Evolutionary conservation across 2,797 vertebrate genomes (phyloP).

Genomic region (Myotis findleyi): DNA sequence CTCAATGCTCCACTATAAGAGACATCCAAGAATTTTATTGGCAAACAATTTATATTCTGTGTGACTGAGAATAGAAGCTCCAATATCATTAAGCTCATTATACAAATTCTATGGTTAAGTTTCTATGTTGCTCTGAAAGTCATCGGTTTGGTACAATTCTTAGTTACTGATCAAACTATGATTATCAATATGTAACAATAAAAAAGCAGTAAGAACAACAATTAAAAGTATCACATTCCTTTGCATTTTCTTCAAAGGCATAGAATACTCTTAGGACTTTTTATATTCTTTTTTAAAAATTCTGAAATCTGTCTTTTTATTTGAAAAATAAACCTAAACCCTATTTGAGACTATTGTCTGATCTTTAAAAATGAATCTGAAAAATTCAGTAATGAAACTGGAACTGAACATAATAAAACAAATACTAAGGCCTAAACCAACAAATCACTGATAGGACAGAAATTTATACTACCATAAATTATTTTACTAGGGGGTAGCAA

Average conservation of each 20-base stretch:
- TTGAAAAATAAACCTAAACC: conserved; percentile 47
- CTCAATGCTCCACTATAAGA: conserved; percentile 43
- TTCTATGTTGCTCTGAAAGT: background rate
- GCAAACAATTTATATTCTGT: conserved; percentile 67
- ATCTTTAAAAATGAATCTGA: conserved; percentile 49
- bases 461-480: conserved; percentile 1
- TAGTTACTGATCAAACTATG: conserved; percentile 29
- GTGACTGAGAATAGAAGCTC: conserved; percentile 48
- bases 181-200: conserved; percentile 53
- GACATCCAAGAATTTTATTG: conserved; percentile 66
- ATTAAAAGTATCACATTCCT: conserved; percentile 40
- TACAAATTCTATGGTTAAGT: conserved; percentile 53
- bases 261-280: background rate
- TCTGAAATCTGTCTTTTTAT: conserved; percentile 39
- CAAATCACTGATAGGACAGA: background rate
- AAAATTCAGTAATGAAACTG: conserved; percentile 49
- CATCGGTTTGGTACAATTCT: conserved; percentile 37
- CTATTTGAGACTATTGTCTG: background rate
- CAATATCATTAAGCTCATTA: conserved; percentile 43
- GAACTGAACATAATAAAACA: conserved; percentile 56
- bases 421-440: background rate
- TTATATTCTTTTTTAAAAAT: conserved; percentile 51
- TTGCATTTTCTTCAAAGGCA: background rate
- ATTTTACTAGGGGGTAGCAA: conserved; percentile 31
- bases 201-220: conserved; percentile 10